Evolutionary conservation across 2,888 invertebrate species (phyloP).

Genomic region (Odontomyia ornata): DNA sequence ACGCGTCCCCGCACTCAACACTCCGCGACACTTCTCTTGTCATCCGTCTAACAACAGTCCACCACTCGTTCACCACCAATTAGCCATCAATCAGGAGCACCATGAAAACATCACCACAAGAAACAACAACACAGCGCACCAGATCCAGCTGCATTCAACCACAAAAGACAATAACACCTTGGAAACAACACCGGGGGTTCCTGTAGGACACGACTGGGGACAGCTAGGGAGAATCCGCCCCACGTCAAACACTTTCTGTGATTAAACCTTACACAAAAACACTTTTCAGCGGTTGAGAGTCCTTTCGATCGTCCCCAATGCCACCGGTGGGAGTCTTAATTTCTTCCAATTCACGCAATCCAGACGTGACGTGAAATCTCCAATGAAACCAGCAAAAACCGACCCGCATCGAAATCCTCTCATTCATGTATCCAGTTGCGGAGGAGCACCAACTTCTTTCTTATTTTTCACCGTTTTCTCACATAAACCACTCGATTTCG

Average conservation of each 20-base stretch:
- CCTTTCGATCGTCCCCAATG: not conserved
- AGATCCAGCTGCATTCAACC: constrained; percentile 5
- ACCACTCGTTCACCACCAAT: constrained; percentile 23
- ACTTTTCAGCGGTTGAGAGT: not conserved
- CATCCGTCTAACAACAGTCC: constrained; percentile 13
- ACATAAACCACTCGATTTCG: not conserved
- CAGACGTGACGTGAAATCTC: not conserved
- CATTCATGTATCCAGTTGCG: not conserved
- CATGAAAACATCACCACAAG: constrained; percentile 24
- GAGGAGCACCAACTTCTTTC: not conserved
- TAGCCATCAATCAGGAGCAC: constrained; percentile 32
- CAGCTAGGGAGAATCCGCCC: not conserved
- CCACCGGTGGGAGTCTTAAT: not conserved
- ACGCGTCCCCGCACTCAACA: not conserved
- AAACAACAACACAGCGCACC: constrained; percentile 19
- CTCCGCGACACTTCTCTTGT: not conserved
- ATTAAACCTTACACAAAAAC: not conserved
- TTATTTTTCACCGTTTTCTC: constrained; percentile 24
- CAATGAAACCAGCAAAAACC: not conserved
- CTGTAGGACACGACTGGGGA: not conserved
- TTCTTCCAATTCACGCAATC: not conserved
- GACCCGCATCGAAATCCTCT: constrained; percentile 5
- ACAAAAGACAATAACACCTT: constrained; percentile 13
- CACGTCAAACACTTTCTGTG: not conserved
- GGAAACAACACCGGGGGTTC: not conserved